phyloP scores from a whole-genome alignment of 2,888 invertebrate species.

The Prosapia bicincta region DNA sequence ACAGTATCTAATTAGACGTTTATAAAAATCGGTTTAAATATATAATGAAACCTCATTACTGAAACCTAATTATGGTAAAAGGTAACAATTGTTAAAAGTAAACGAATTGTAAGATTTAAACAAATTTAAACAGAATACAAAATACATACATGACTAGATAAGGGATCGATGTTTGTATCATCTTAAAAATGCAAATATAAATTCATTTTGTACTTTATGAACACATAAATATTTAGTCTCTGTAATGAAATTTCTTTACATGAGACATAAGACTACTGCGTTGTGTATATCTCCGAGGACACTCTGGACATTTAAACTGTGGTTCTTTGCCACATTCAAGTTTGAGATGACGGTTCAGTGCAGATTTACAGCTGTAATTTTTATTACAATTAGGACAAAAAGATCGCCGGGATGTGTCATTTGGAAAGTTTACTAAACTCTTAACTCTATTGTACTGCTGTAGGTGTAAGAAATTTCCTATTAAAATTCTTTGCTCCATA shows the following conservation, averaged over 20 bases:
- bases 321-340: slow-evolving; percentile 46
- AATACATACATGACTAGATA: background rate
- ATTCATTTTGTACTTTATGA: slow-evolving; percentile 25
- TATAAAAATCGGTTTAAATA: no score
- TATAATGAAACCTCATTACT: no score
- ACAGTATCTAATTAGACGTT: no score
- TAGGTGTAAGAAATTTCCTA: slow-evolving; percentile 22
- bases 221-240: slow-evolving; percentile 22
- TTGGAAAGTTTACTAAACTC: slow-evolving; percentile 6
- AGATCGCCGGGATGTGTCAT: slow-evolving; percentile 19
- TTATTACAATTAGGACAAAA: slow-evolving; percentile 77
- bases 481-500: slow-evolving; percentile 22
- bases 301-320: slow-evolving; percentile 48
- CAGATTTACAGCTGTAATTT: slow-evolving; percentile 82
- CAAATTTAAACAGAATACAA: no score
- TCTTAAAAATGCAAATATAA: background rate
- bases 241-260: slow-evolving; percentile 47
- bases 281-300: slow-evolving; percentile 43
- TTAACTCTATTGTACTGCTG: slow-evolving; percentile 17
- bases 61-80: no score
- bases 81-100: no score
- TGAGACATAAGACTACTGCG: slow-evolving; percentile 53
- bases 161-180: background rate
- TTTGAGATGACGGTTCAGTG: slow-evolving; percentile 63
- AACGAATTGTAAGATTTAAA: no score